Evolutionary conservation across 2,888 invertebrate genomes (phyloP).

Genomic region (Dryobota labecula): DNA sequence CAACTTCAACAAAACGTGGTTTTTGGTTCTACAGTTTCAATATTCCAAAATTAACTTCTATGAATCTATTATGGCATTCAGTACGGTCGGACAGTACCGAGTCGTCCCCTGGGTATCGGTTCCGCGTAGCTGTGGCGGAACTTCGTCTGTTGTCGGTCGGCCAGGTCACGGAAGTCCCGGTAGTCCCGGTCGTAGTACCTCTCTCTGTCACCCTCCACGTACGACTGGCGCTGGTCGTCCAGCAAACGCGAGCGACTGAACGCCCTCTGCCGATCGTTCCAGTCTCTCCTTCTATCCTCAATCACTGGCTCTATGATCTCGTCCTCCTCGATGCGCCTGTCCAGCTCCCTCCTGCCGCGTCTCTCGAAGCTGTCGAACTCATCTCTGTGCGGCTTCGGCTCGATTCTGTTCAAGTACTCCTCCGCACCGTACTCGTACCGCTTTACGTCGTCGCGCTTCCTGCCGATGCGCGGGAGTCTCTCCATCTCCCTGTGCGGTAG

Average conservation of each 20-base stretch:
- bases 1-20: conserved; percentile 40
- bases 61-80: conserved; percentile 88
- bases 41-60: conserved; percentile 68
- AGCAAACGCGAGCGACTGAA: conserved; percentile 87
- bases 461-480: conserved; percentile 85
- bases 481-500: conserved; percentile 84
- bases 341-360: conserved; percentile 84
- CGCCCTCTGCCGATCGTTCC: conserved; percentile 85
- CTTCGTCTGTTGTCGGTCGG: conserved; percentile 85
- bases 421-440: conserved; percentile 86
- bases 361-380: conserved; percentile 83
- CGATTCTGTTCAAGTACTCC: conserved; percentile 84
- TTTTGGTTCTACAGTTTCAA: conserved; percentile 65
- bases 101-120: conserved; percentile 89
- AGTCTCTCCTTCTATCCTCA: conserved; percentile 84
- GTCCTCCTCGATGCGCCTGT: conserved; percentile 86
- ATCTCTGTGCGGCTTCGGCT: conserved; percentile 82
- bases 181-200: conserved; percentile 86
- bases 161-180: conserved; percentile 84
- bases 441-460: conserved; percentile 85
- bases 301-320: conserved; percentile 87
- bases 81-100: conserved; percentile 88
- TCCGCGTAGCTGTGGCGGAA: conserved; percentile 93
- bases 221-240: conserved; percentile 87
- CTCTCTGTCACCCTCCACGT: conserved; percentile 84